Evolutionary conservation across 2,113 vertebrate species (phyloP), one percentile per base, ranked within the genome.

Genomic region (Petrocephalus zakoni): DNA sequence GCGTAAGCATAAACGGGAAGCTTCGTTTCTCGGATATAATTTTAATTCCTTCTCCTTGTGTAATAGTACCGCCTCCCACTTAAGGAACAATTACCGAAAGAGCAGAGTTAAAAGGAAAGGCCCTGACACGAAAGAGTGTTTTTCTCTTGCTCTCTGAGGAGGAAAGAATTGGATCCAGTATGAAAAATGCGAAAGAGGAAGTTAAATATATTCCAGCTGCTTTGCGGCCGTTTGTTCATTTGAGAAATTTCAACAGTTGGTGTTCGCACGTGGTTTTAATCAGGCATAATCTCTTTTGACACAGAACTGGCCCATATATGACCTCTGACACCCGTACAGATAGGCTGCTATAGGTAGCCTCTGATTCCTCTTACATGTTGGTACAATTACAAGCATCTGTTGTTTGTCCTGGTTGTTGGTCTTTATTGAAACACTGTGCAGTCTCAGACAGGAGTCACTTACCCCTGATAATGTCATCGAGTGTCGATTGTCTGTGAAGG

Each of bases 351-450:
- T 1, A 78, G 64, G 25, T 52, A 53, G 29, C 49, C 64, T 37
- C 29, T 52, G 61, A 49, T 42, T 22, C 19, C 9, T 19, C 3
- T 37, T 68, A 19, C 64, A 37, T 81, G 84, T 15, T 53, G 68
- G 29, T 53, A 34, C 7, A 53, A 81, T 53, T 72, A 13, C 29
- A 46, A 78, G 29, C 87, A 88, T 88, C 87, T 88, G 87, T 88
- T 34, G 64, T 46, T 88, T 82, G 72, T 88, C 68, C 19, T 15
- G 51, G 51, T 56, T 3, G 47, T 22, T 87, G n/a, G 25, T 78
- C 58, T 87, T 87, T 87, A 88, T 88, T 88, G 46, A 56, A 88
- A 88, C 87, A 75, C 42, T 37, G 19, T 82, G 87, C 17, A 34
- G 25, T 37, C 17, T 2, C 72, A 55, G 68, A 81, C 87, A 47